A percentile compares a stretch with the other conserved stretches of the same genome.
Conservation (phyloP, 1,140 invertebrate genomes). For the Drosophila repletoides region DNA sequence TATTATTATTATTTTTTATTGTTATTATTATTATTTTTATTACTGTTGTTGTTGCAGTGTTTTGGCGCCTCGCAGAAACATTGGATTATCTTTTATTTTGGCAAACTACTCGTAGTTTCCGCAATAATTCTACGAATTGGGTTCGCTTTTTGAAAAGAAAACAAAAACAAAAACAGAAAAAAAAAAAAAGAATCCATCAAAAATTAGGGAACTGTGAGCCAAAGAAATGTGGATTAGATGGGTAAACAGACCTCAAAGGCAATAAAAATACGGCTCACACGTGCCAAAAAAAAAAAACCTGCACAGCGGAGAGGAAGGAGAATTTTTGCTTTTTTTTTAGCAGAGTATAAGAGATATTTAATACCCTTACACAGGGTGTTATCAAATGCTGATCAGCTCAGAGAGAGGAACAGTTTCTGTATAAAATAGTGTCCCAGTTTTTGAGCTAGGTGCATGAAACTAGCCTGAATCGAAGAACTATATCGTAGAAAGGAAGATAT, state of each 20-base stretch:
- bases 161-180: conserved; percentile 8
- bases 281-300: conserved; percentile 27
- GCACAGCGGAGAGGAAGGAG: conserved; percentile 2
- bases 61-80: conserved; percentile 63
- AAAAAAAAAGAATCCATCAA: conserved; percentile 60
- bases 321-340: no score
- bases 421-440: no score
- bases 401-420: no score
- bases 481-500: no score
- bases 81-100: no score
- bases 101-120: conserved; percentile 66
- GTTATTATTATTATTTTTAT: neutral
- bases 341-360: no score
- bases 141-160: conserved; percentile 32
- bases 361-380: neutral
- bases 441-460: no score
- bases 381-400: no score
- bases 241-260: neutral
- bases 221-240: conserved; percentile 46
- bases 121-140: conserved; percentile 55
- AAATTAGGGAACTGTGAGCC: conserved; percentile 43
- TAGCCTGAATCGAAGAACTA: no score
- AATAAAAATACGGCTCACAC: conserved; percentile 13
- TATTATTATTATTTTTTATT: conserved; percentile 11
- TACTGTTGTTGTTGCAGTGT: conserved; percentile 13